Evolutionary conservation across 2,888 invertebrate species (phyloP).

Genomic region (Corythucha ciliata): DNA sequence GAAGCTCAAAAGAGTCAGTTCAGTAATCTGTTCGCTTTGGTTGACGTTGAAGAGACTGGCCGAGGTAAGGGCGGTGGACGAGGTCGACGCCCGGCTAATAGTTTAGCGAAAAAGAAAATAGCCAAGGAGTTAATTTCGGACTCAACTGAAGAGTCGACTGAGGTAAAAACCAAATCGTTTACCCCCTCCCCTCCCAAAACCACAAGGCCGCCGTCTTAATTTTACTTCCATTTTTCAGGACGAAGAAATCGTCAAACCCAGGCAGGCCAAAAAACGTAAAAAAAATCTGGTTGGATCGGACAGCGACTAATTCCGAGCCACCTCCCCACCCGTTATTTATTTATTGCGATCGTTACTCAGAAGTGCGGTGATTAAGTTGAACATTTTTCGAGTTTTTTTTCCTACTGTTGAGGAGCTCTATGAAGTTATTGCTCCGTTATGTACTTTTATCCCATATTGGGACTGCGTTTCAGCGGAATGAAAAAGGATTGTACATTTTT

Average conservation of each 20-base stretch:
- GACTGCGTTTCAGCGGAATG: too few relatives aligned
- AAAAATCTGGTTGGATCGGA: constrained; percentile 71
- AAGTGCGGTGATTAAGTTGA: too few relatives aligned
- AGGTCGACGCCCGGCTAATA: constrained; percentile 39
- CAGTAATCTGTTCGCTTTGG: constrained; percentile 78
- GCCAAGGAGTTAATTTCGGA: constrained; percentile 53
- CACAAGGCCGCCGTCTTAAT: constrained; percentile 1
- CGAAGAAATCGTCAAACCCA: constrained; percentile 83
- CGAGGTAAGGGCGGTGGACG: constrained; percentile 35
- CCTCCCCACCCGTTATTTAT: too few relatives aligned
- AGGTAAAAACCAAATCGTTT: constrained; percentile 46
- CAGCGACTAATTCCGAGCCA: constrained; percentile 74
- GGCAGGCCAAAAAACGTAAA: constrained; percentile 84
- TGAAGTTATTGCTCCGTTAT: too few relatives aligned
- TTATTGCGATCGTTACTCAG: too few relatives aligned
- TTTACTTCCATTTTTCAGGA: constrained; percentile 48
- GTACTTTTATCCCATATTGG: too few relatives aligned
- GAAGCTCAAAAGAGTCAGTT: constrained; percentile 86
- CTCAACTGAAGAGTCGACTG: constrained; percentile 68
- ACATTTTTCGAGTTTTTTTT: too few relatives aligned
- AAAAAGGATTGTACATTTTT: too few relatives aligned
- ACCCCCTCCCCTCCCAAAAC: not conserved
- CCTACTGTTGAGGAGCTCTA: too few relatives aligned
- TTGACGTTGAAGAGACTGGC: constrained; percentile 68
- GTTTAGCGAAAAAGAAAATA: constrained; percentile 39